A percentile compares a stretch with the other conserved stretches of the same genome.
phyloP scores from a whole-genome alignment of 2,888 invertebrate species.

The Folsomia manolachei region DNA sequence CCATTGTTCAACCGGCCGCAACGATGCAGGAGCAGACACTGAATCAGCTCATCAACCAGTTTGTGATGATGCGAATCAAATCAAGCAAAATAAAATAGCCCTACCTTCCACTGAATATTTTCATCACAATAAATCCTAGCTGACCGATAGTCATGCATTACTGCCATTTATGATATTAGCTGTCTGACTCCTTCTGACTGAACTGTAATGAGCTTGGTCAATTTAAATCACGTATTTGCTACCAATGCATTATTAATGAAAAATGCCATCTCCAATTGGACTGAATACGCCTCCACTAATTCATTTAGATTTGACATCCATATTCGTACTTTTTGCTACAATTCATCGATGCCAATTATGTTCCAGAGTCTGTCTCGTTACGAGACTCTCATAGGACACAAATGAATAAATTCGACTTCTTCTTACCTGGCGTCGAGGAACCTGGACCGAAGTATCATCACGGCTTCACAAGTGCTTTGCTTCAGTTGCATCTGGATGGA shows the following conservation, averaged over 20 bases:
- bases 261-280: background rate
- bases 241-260: background rate
- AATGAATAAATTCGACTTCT: too few relatives aligned
- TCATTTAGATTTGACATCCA: too few relatives aligned
- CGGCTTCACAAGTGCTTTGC: conserved; percentile 98
- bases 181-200: too few relatives aligned
- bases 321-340: too few relatives aligned
- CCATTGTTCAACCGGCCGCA: background rate
- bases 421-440: conserved; percentile 68
- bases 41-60: background rate
- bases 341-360: too few relatives aligned
- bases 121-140: too few relatives aligned
- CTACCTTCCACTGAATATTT: too few relatives aligned
- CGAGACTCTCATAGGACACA: too few relatives aligned
- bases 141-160: background rate
- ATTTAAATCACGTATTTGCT: background rate
- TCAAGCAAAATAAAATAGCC: background rate
- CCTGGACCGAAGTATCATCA: conserved; percentile 93
- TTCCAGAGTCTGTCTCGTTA: too few relatives aligned
- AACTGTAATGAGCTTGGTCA: too few relatives aligned
- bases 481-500: conserved; percentile 98
- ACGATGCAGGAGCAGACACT: background rate
- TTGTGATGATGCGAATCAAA: background rate
- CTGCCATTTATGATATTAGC: background rate
- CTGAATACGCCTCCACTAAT: too few relatives aligned